These are phyloP conservation scores for Chlamydotis undulata DNA, from an alignment of 2,113 vertebrate species.

Conservation along the genomic window DNA sequence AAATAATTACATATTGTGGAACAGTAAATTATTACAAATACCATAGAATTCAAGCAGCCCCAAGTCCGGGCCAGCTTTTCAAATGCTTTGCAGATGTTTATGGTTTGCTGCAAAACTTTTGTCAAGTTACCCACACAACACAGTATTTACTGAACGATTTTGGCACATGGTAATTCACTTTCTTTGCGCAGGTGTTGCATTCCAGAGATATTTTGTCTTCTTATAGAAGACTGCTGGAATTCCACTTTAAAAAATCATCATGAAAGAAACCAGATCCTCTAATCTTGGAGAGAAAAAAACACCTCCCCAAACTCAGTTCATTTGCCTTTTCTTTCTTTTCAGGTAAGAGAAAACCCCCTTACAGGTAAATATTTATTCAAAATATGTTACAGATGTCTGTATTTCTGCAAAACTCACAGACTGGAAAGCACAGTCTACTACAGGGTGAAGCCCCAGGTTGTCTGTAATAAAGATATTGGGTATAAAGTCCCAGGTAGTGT, in stretches of 20 bases:
- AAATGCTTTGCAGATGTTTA: slow-evolving; percentile 61
- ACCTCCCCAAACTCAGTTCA: not conserved
- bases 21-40: slow-evolving; percentile 40
- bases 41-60: slow-evolving; percentile 35
- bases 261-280: slow-evolving; percentile 50
- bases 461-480: not conserved
- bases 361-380: not conserved
- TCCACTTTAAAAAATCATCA: slow-evolving; percentile 43
- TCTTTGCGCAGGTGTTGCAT: slow-evolving; percentile 72
- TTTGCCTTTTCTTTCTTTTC: not conserved
- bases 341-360: not conserved
- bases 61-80: slow-evolving; percentile 29
- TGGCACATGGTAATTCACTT: slow-evolving; percentile 35
- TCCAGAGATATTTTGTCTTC: slow-evolving; percentile 74
- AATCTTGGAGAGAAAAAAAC: not conserved
- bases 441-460: not conserved
- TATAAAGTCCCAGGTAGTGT: not conserved
- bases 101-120: slow-evolving; percentile 24
- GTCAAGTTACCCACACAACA: slow-evolving; percentile 45
- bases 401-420: not conserved
- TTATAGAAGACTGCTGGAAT: slow-evolving; percentile 68
- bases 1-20: slow-evolving; percentile 53
- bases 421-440: not conserved
- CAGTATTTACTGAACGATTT: not conserved
- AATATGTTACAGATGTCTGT: not conserved